Evolutionary conservation across 1,140 invertebrate species (phyloP), one percentile per base, ranked within the genome.

Genomic region (Drosophila ironensis): DNA sequence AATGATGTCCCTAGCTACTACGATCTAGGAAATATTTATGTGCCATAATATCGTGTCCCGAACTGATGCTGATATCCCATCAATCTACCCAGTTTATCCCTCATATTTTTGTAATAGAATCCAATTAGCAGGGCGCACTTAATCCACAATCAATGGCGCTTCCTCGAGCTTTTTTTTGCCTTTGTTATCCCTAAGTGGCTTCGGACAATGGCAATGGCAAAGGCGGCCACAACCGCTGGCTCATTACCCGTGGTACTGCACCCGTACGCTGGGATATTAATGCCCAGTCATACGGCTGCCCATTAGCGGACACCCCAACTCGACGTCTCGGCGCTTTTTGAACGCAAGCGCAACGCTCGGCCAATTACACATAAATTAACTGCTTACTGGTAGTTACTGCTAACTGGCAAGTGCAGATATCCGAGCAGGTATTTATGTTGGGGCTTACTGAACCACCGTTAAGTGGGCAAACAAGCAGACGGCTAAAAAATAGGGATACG

Each of bases 281-380:
- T 72, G 68, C 68, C 30, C 48, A 67, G 68, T 84, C 68, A 77
- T 77, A 53, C 56, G 47, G 47, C 24, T 57, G 67, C 38, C 59
- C 66, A 81, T 68, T 84, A 76, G 50, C 35, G 45, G 44, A 47
- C 64, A 46, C 33, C 68, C 37, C 57, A 44, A 52, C 77, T 51
- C 30, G n/a, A n/a, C n/a, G n/a, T n/a, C n/a, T n/a, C n/a, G n/a
- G n/a, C n/a, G n/a, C n/a, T n/a, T n/a, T n/a, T n/a, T n/a, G n/a
- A 81, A 80, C 47, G 75, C 70, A 78, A 80, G 76, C 76, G 78
- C 60, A 84, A 70, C 78, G 78, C 80, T 86, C 77, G 56, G 78
- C 73, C 78, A 84, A 84, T 84, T 84, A 86, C 70, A 66, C 74
- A 82, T 84, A 72, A 84, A 86, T 84, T 86, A 84, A 86, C 59